A percentile compares a stretch with the other conserved stretches of the same genome.
These are phyloP conservation scores for Ashinkailepas kermadecensis DNA, from an alignment of 2,888 invertebrate species.

Conservation along the genomic window DNA sequence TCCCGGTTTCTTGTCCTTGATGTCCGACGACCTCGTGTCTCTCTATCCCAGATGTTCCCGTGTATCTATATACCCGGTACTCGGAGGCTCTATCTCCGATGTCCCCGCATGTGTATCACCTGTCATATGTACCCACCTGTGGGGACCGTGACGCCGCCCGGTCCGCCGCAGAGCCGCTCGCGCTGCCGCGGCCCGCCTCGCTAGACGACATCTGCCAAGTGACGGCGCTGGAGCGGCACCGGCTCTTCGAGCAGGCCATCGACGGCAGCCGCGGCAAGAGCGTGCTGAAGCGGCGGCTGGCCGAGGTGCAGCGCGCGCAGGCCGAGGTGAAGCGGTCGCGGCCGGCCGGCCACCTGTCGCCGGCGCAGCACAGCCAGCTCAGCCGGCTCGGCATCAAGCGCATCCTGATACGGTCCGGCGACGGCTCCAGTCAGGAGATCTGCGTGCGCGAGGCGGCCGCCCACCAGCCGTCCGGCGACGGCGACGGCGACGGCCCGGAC, in stretches of 20 bases:
- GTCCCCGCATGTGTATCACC: too few species aligned
- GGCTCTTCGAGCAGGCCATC: not conserved
- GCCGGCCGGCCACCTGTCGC: not conserved
- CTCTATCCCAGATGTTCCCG: too few species aligned
- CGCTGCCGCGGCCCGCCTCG: slow-evolving; percentile 1
- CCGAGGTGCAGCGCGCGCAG: slow-evolving; percentile 18
- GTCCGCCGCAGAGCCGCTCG: not conserved
- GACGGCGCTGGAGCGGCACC: slow-evolving; percentile 15
- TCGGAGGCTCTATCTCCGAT: too few species aligned
- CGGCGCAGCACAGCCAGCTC: slow-evolving; percentile 18
- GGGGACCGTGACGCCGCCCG: too few species aligned
- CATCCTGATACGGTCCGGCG: slow-evolving; percentile 12
- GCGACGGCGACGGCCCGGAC: not conserved
- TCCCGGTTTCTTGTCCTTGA: too few species aligned
- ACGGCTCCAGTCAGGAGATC: slow-evolving; percentile 20
- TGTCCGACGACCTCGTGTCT: too few species aligned
- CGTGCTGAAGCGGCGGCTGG: not conserved
- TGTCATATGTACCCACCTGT: too few species aligned
- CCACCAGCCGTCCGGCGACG: not conserved
- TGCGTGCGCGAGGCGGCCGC: not conserved
- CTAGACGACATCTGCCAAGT: slow-evolving; percentile 19
- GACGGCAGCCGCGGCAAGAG: slow-evolving; percentile 8
- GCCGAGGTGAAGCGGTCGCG: not conserved
- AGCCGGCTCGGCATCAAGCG: slow-evolving; percentile 1
- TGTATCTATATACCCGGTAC: too few species aligned